A percentile compares a stretch with the other conserved stretches of the same genome.
Conservation (phyloP, 2,888 invertebrate genomes). For the Icerya purchasi region DNA sequence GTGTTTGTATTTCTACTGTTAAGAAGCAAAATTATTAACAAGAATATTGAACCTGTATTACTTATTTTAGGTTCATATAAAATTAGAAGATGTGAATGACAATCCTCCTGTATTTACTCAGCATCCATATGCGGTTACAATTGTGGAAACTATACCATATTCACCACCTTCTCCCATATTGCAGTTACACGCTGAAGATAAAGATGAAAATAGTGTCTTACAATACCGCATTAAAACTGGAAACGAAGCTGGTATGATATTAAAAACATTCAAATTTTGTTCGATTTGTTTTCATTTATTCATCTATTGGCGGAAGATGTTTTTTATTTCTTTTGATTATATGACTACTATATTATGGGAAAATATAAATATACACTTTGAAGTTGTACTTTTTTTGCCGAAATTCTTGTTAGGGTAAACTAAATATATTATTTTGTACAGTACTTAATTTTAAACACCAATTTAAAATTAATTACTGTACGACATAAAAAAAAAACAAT, state of each 20-base stretch:
- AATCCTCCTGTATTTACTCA: conserved; percentile 63
- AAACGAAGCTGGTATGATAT: conserved; percentile 34
- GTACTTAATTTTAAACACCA: too few relatives aligned
- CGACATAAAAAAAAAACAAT: too few relatives aligned
- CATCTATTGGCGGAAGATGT: neutral
- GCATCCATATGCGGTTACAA: conserved; percentile 50
- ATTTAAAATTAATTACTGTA: too few relatives aligned
- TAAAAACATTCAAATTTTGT: neutral
- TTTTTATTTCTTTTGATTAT: too few relatives aligned
- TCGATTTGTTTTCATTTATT: neutral
- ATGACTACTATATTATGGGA: too few relatives aligned
- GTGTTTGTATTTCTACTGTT: too few relatives aligned
- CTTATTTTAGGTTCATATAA: conserved; percentile 46
- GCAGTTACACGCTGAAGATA: conserved; percentile 57
- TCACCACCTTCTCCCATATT: conserved; percentile 63
- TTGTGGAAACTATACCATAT: conserved; percentile 61
- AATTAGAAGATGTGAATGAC: conserved; percentile 68
- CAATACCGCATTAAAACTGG: conserved; percentile 48
- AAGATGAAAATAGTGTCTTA: conserved; percentile 53
- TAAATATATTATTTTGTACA: too few relatives aligned
- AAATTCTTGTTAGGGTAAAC: too few relatives aligned
- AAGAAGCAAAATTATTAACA: too few relatives aligned
- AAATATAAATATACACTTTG: too few relatives aligned
- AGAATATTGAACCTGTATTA: too few relatives aligned
- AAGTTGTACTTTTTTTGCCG: too few relatives aligned